phyloP scores from a whole-genome alignment of 2,888 invertebrate species.

The Alloscopus bannaensis region DNA sequence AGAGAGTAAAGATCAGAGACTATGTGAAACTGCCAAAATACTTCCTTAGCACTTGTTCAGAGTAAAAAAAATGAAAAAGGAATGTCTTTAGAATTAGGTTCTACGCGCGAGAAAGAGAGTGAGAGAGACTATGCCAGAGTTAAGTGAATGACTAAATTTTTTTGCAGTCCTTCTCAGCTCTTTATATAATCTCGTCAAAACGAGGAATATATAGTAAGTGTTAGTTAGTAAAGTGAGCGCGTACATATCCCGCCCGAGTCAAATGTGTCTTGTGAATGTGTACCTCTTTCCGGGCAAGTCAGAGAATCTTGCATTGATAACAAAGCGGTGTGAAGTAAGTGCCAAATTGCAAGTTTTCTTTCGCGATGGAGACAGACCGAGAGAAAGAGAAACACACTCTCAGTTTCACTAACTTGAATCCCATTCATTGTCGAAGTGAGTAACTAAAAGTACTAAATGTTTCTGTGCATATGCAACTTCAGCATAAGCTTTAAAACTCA shows the following conservation, averaged over 20 bases:
- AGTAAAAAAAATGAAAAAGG: conserved; percentile 38
- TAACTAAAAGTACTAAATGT: conserved; percentile 61
- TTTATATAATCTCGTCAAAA: neutral
- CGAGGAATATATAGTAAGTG: too few relatives aligned
- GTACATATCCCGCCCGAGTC: too few relatives aligned
- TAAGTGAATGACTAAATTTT: conserved; percentile 58
- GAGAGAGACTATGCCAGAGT: conserved; percentile 23
- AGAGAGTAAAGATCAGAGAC: conserved; percentile 29
- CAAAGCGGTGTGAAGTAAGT: conserved; percentile 40
- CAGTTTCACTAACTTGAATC: conserved; percentile 38
- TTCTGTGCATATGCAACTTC: conserved; percentile 53
- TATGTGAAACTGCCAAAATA: conserved; percentile 54
- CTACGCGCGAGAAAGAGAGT: neutral
- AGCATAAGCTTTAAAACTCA: conserved; percentile 51
- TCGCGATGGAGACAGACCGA: conserved; percentile 23
- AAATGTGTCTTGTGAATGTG: neutral
- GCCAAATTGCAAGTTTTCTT: conserved; percentile 54
- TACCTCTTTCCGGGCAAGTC: neutral
- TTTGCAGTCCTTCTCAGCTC: conserved; percentile 28
- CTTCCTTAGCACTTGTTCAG: conserved; percentile 43
- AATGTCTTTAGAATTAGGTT: conserved; percentile 60
- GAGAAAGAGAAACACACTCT: too few relatives aligned
- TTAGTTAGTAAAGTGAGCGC: too few relatives aligned
- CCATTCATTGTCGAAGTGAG: conserved; percentile 54
- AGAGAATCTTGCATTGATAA: conserved; percentile 26